A percentile compares a stretch with the other conserved stretches of the same genome.
Evolutionary conservation across 2,888 invertebrate species (phyloP).

Genomic region (Adelphocoris suturalis): DNA sequence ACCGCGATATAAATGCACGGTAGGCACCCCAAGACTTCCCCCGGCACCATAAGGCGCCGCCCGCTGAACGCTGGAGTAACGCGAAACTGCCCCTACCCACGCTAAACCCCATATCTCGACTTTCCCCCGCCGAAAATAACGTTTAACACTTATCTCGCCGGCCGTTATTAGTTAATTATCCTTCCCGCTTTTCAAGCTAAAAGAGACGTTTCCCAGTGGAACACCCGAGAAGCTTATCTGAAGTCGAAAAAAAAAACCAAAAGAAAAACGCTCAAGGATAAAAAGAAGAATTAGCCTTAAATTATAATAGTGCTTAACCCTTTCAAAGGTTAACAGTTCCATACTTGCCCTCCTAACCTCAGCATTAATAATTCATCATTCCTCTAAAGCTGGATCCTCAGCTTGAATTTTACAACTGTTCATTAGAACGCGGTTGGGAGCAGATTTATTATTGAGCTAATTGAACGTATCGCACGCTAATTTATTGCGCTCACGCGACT

Average conservation of each 20-base stretch:
- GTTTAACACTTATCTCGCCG: slow-evolving; percentile 31
- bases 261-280: neutral
- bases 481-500: neutral
- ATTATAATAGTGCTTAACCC: neutral
- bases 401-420: slow-evolving; percentile 15
- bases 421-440: neutral
- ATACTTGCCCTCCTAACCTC: neutral
- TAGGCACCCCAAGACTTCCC: neutral
- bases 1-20: slow-evolving; percentile 36
- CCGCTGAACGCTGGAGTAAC: neutral
- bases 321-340: neutral
- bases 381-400: neutral
- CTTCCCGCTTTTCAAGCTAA: neutral
- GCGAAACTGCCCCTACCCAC: slow-evolving; percentile 27
- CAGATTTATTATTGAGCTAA: slow-evolving; percentile 17
- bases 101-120: slow-evolving; percentile 1
- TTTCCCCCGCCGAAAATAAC: neutral
- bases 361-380: slow-evolving; percentile 1
- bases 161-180: slow-evolving; percentile 35
- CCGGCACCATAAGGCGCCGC: neutral
- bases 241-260: neutral
- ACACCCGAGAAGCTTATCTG: neutral
- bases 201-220: neutral
- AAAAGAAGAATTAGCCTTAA: neutral
- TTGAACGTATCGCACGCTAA: neutral